These are phyloP conservation scores for Adelosebastes latens DNA, from an alignment of 2,797 vertebrate genomes.

Conservation along the genomic window DNA sequence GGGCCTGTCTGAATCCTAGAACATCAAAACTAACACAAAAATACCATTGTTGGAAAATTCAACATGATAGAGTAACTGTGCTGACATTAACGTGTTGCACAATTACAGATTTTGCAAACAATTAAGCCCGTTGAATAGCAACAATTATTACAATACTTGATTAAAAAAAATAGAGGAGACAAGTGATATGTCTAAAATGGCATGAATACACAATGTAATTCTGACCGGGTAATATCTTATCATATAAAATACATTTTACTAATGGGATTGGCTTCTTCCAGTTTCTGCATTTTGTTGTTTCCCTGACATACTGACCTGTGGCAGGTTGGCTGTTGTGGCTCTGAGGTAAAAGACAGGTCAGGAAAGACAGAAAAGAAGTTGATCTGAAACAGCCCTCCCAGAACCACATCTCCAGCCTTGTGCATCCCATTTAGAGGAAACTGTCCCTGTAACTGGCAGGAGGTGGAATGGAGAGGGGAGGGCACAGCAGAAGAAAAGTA, in stretches of 20 bases:
- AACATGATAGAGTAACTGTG: constrained; percentile 11
- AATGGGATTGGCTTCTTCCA: background rate
- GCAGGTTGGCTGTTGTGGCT: constrained; percentile 67
- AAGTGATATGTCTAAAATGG: background rate
- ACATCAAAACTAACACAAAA: constrained; percentile 62
- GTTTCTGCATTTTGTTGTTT: background rate
- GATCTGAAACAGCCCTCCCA: constrained; percentile 76
- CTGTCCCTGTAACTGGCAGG: constrained; percentile 42
- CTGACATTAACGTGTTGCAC: constrained; percentile 1
- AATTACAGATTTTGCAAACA: background rate
- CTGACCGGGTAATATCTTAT: background rate
- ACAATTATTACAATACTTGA: background rate
- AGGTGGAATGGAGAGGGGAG: background rate
- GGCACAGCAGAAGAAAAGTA: background rate
- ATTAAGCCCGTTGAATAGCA: background rate
- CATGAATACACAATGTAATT: background rate
- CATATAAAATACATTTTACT: background rate
- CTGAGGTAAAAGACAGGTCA: constrained; percentile 69
- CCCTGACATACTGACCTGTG: constrained; percentile 52
- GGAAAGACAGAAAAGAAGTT: constrained; percentile 66
- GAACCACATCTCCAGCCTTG: constrained; percentile 71
- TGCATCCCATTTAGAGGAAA: constrained; percentile 70
- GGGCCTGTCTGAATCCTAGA: constrained; percentile 61
- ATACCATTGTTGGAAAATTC: background rate
- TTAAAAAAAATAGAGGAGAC: no score